Conservation (phyloP, 1,140 invertebrate genomes). For the Procambarus clarkii region DNA sequence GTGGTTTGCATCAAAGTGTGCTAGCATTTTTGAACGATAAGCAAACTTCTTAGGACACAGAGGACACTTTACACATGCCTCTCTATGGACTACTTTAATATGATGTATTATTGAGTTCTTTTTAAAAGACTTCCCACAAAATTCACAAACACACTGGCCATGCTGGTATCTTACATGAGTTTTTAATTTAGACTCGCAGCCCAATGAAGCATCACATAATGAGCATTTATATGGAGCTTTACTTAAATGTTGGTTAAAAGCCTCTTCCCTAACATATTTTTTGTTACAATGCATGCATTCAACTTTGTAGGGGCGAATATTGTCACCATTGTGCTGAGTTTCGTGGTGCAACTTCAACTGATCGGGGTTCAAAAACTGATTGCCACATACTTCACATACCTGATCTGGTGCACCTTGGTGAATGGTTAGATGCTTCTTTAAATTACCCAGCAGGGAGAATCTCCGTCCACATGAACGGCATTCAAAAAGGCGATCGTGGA, state of each 20-base stretch:
- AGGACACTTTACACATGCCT: conserved; percentile 50
- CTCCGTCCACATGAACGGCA: conserved; percentile 47
- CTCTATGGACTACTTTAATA: conserved; percentile 53
- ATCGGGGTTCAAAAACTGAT: conserved; percentile 28
- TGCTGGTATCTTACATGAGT: conserved; percentile 46
- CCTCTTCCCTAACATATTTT: conserved; percentile 49
- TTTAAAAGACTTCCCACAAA: conserved; percentile 61
- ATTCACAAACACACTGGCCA: conserved; percentile 58
- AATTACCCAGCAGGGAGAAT: conserved; percentile 53
- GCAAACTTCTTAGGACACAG: conserved; percentile 60
- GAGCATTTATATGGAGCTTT: conserved; percentile 48
- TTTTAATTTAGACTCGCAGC: conserved; percentile 50
- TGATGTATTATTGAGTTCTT: conserved; percentile 57
- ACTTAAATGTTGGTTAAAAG: conserved; percentile 47
- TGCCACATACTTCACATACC: conserved; percentile 58
- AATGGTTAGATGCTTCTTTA: conserved; percentile 50
- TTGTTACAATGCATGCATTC: conserved; percentile 50
- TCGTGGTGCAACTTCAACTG: conserved; percentile 38
- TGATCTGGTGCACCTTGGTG: conserved; percentile 48
- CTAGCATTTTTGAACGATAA: conserved; percentile 56
- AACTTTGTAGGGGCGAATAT: conserved; percentile 26
- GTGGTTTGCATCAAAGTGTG: conserved; percentile 53
- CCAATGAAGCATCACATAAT: conserved; percentile 33
- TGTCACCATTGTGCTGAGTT: conserved; percentile 51
- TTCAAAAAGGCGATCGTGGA: conserved; percentile 54